Base-by-base conservation (phyloP, 2,113 vertebrate genomes). In the Brachirus orientalis region DNA sequence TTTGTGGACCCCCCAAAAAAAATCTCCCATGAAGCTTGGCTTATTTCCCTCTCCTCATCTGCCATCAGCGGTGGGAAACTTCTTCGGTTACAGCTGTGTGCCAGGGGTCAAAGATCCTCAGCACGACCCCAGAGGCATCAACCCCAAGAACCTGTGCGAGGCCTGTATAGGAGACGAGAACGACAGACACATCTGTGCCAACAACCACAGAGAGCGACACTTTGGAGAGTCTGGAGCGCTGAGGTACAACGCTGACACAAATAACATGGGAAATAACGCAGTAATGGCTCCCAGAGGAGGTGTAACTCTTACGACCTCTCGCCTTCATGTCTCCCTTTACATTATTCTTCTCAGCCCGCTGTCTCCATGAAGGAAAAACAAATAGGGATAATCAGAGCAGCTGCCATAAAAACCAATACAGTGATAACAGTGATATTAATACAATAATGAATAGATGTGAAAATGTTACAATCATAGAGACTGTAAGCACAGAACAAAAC, bases 81-180 rank as follows among this genome's bases (percentile, higher is more conserved):
- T 94, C 87, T 94, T 94, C 1, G 93, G 93, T 44, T 94, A 94
- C 76, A 94, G 93, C 83, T 94, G 93, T 9, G 93, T 94, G 13
- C 93, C 93, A 0, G 93, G 93, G 0, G 72, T 91, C 2, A 92
- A 93, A 69, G 93, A 94, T 63, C 61, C 70, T 5, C 88, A 87
- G 60, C 92, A 94, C 4, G 93, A 94, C 83, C 93, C 93, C 64
- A 88, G 78, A 70, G 93, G 93, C 33, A 94, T 84, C 85, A 94
- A 94, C 75, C 93, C 93, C 36, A 93, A 89, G 84, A 94, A 94
- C 89, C 89, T 94, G 48, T 94, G 93, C 0, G 93, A 94, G 75
- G 93, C 93, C 70, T 94, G 93, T 46, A 94, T 94, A 22, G 93
- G 93, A 10, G 93, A 94, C 3, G 93, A 94, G 19, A 92, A 94